Evolutionary conservation across 2,113 vertebrate species (phyloP), one percentile per base, ranked within the genome.

Genomic region (Tragelaphus imberbis): DNA sequence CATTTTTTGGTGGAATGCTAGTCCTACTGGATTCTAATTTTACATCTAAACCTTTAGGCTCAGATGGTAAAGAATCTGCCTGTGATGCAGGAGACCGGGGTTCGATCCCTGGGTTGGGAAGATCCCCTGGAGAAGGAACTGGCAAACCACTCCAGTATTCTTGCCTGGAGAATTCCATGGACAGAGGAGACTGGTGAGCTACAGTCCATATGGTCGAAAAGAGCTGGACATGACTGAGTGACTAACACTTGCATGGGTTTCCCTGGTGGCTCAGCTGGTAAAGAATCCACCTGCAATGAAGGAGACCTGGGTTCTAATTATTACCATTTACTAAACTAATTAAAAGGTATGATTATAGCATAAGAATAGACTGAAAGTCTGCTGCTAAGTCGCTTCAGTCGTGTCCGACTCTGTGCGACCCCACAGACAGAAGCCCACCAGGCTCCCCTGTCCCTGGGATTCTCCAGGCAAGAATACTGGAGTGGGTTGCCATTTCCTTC

Each of bases 241-340:
- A 71, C 68, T 71, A 71, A 71, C 68, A 71, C 10, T 40, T 71
- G 6, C n/a, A 23, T 13, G n/a, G 68, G 19, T 40, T 71, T 71
- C 19, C 68, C 68, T 21, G 19, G n/a, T 23, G 68, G 68, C 68
- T 40, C 68, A 40, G 19, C n/a, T 71, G 19, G 19, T 40, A 40
- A 71, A 71, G 68, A 40, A 71, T 40, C 36, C 2, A 0, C 68
- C 36, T 75, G 11, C n/a, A 75, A 75, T 75, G n/a, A 25, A 40
- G 19, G 21, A 23, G 10, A 40, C 10, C 36, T 23, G 21, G n/a
- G 58, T 92, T 77, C 12, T 91, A 88, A 88, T 89, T 55, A 77
- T 86, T 55, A 28, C 19, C 30, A 81, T 87, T 61, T 88, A 86
- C 79, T 79, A 93, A 53, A 84, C 27, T 53, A 95, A 11, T 88